These are phyloP conservation scores for Eulacestoma nigropectus DNA, from an alignment of 2,113 vertebrate species.

Conservation along the genomic window DNA sequence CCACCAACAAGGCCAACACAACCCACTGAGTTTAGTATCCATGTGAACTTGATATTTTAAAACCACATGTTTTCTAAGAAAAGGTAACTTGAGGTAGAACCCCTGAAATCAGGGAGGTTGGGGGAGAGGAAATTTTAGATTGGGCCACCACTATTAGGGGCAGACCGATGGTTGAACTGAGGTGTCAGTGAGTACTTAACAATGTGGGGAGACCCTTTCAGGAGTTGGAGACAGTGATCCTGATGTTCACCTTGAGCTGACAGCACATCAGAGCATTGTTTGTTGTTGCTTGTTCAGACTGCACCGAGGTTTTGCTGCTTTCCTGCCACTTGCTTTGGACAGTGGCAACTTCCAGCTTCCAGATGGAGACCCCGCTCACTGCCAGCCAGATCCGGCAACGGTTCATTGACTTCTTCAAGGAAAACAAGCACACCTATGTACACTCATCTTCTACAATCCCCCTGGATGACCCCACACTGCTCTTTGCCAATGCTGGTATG, in stretches of 20 bases:
- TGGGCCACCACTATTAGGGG: not conserved
- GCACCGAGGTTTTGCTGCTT: not conserved
- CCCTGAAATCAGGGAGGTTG: not conserved
- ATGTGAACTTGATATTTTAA: not conserved
- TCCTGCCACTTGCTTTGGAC: not conserved
- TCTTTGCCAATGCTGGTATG: constrained; percentile 97
- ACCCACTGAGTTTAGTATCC: not conserved
- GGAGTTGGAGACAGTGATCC: not conserved
- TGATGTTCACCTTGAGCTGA: not conserved
- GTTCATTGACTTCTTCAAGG: constrained; percentile 92
- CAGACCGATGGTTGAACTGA: not conserved
- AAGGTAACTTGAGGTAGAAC: not conserved
- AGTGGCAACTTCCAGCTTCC: constrained; percentile 5
- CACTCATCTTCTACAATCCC: constrained; percentile 92
- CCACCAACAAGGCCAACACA: not conserved
- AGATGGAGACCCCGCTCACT: constrained; percentile 82
- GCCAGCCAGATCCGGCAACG: constrained; percentile 88
- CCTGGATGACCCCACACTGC: constrained; percentile 92
- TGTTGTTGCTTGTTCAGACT: not conserved
- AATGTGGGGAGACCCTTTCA: not conserved
- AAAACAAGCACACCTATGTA: constrained; percentile 86
- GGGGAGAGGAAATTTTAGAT: not conserved
- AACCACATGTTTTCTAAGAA: rapidly evolving
- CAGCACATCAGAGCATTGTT: rapidly evolving
- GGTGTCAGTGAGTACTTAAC: not conserved